Evolutionary conservation across 2,113 vertebrate genomes (phyloP).

Genomic region (Crypturellus undulatus): DNA sequence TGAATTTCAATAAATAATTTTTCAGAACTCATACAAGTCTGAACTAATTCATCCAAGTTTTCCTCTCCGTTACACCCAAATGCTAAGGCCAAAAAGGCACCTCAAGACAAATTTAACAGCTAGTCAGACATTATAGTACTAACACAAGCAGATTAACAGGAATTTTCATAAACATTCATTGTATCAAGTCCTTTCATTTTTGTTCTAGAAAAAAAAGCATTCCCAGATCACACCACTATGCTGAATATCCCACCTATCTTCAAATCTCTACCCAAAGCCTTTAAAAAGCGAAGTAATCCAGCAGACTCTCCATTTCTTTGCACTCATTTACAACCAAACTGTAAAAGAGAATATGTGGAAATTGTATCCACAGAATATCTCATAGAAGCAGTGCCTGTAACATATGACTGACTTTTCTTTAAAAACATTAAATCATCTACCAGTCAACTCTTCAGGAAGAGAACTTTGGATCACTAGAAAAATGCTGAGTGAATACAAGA

Average conservation of each 20-base stretch:
- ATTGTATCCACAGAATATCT: not conserved
- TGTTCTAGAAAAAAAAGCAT: not conserved
- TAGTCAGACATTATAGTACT: not conserved
- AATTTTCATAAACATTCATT: not conserved
- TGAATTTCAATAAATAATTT: too few relatives aligned
- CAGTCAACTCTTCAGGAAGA: not conserved
- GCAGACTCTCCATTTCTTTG: not conserved
- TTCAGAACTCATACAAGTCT: not conserved
- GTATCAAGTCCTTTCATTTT: not conserved
- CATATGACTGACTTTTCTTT: not conserved
- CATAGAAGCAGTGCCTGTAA: not conserved
- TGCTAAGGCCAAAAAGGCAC: not conserved
- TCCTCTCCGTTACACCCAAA: not conserved
- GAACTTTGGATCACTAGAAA: not conserved
- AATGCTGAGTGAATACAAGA: not conserved
- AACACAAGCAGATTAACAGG: not conserved
- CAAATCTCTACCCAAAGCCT: not conserved
- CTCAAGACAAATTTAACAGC: not conserved
- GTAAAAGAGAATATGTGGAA: not conserved
- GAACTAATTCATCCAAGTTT: not conserved
- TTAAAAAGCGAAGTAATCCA: not conserved
- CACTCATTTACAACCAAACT: not conserved
- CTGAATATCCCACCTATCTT: not conserved
- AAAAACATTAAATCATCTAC: not conserved
- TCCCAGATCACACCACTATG: not conserved